phyloP scores from a whole-genome alignment of 2,113 vertebrate genomes.

The Alouatta palliata region DNA sequence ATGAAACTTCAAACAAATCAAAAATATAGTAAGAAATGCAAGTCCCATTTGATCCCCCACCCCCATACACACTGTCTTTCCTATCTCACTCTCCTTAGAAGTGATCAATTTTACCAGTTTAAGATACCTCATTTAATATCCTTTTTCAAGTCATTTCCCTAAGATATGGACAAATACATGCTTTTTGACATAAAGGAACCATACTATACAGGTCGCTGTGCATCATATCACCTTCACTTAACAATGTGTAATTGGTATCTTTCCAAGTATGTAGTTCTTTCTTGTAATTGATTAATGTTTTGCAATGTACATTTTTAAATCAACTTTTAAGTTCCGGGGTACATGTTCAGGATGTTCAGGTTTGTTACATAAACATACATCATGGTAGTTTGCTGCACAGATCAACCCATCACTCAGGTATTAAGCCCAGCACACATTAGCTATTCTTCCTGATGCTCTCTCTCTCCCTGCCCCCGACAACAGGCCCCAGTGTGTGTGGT shows the following conservation, averaged over 20 bases:
- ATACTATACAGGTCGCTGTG: neutral
- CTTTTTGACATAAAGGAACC: conserved; percentile 16
- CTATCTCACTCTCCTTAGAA: neutral
- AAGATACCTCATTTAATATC: conserved; percentile 25
- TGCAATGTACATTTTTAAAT: neutral
- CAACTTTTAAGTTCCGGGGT: no score
- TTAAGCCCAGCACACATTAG: no score
- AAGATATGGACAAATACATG: conserved; percentile 30
- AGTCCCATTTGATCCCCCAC: neutral
- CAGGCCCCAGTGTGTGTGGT: no score
- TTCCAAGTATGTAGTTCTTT: neutral
- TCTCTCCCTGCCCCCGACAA: fast-evolving
- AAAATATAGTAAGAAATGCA: conserved; percentile 34
- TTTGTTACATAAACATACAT: no score
- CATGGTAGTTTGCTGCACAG: no score
- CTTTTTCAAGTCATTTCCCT: conserved; percentile 34
- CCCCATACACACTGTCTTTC: neutral
- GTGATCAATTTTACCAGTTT: conserved; percentile 23
- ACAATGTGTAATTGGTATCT: neutral
- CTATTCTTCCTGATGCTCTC: no score
- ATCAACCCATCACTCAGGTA: no score
- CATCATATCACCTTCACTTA: neutral
- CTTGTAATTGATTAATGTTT: conserved; percentile 39
- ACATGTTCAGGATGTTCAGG: no score
- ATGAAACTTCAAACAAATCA: conserved; percentile 49